A percentile compares a stretch with the other conserved stretches of the same genome.
Evolutionary conservation across 2,797 vertebrate species (phyloP).

Genomic region (Scleropages formosus): DNA sequence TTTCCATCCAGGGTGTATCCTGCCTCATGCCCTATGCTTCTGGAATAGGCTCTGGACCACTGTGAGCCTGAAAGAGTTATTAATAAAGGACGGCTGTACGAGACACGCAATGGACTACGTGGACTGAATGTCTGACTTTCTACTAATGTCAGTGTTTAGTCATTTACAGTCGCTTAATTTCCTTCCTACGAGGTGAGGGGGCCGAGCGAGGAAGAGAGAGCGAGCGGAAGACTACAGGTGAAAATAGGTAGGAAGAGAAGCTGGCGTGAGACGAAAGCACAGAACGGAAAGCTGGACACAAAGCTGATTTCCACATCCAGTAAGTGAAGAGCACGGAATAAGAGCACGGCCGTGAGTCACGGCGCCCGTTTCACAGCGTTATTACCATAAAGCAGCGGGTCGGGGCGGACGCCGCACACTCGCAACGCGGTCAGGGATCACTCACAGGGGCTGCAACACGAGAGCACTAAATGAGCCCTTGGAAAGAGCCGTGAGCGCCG

Average conservation of each 20-base stretch:
- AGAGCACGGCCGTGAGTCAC: conserved; percentile 11
- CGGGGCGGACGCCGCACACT: not conserved
- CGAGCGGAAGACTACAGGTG: not conserved
- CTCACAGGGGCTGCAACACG: not conserved
- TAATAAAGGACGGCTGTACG: no score
- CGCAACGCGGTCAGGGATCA: conserved; percentile 1
- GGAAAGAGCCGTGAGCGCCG: not conserved
- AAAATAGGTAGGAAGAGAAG: not conserved
- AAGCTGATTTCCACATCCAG: conserved; percentile 14
- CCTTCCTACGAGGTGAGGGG: not conserved
- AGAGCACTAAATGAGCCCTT: conserved; percentile 10
- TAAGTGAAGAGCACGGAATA: not conserved
- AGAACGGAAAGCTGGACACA: not conserved
- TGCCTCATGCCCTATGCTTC: no score
- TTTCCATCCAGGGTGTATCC: no score
- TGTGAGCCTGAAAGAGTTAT: no score
- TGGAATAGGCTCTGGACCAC: no score
- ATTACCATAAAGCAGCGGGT: not conserved
- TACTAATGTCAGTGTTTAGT: not conserved
- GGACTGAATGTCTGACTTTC: not conserved
- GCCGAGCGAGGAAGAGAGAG: no score
- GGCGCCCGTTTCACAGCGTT: not conserved
- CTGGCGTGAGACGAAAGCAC: no score
- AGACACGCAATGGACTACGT: no score
- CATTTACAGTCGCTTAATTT: not conserved